These are phyloP conservation scores for Spizaetus ornatus DNA, from an alignment of 2,113 vertebrate genomes.

Conservation along the genomic window DNA sequence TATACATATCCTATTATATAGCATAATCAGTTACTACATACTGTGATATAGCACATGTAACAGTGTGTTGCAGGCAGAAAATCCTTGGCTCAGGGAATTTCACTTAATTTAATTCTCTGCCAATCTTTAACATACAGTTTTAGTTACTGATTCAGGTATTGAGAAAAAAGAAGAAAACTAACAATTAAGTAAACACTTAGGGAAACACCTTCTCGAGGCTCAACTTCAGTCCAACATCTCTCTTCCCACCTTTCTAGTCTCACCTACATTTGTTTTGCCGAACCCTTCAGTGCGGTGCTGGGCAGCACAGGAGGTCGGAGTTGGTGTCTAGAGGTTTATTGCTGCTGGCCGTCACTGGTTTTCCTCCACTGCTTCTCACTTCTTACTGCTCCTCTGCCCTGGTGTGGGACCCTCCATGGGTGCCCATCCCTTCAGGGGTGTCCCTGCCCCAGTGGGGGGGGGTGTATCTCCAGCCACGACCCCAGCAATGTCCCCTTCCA, in stretches of 20 bases:
- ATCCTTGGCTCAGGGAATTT: neutral
- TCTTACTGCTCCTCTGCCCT: neutral
- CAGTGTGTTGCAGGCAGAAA: neutral
- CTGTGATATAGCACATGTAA: neutral
- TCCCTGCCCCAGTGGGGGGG: neutral
- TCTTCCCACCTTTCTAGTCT: neutral
- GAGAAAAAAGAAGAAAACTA: neutral
- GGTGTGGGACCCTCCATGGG: neutral
- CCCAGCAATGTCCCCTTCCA: neutral
- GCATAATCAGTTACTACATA: neutral
- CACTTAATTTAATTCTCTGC: neutral
- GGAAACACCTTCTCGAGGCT: neutral
- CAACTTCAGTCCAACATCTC: neutral
- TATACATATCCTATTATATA: too few species aligned
- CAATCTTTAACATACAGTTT: neutral
- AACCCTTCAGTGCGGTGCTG: neutral
- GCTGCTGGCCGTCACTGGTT: neutral
- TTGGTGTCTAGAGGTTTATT: neutral
- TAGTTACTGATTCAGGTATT: neutral
- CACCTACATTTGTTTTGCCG: neutral
- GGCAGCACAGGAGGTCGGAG: fast-evolving
- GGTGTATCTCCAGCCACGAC: neutral
- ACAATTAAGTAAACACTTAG: neutral
- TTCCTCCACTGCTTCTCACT: neutral
- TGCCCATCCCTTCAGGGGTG: neutral